phyloP scores from a whole-genome alignment of 1,140 invertebrate genomes.

The Acarapis woodi region DNA sequence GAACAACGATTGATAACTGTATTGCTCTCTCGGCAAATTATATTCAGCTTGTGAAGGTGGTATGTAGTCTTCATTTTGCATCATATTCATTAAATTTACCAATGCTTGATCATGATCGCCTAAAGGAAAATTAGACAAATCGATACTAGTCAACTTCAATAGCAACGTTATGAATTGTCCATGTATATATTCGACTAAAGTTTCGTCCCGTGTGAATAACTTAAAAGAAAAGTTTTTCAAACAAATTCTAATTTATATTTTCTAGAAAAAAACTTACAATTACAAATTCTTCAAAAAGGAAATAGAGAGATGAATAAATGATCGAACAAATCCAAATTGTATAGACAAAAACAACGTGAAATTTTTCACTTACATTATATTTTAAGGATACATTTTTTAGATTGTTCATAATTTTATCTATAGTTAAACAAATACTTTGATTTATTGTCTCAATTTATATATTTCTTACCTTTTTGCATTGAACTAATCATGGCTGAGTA shows the following conservation, averaged over 20 bases:
- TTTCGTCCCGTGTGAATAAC: constrained; percentile 2
- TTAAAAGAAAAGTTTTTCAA: too few relatives aligned
- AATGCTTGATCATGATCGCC: not conserved
- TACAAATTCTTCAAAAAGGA: not conserved
- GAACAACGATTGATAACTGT: not conserved
- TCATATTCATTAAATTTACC: not conserved
- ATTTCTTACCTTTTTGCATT: not conserved
- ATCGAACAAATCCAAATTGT: not conserved
- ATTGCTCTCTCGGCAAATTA: too few relatives aligned
- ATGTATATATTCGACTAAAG: not conserved
- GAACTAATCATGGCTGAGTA: not conserved
- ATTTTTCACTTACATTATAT: not conserved
- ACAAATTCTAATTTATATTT: too few relatives aligned
- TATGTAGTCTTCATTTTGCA: not conserved
- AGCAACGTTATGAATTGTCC: not conserved
- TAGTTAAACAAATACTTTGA: not conserved
- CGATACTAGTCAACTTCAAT: not conserved
- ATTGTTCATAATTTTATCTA: not conserved
- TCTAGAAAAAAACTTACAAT: not conserved
- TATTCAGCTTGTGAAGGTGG: not conserved
- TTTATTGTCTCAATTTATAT: not conserved
- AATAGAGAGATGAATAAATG: not conserved
- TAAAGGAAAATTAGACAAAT: not conserved
- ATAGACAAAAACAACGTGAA: not conserved
- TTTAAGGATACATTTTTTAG: not conserved